Conservation (phyloP, 2,888 invertebrate genomes). For the Ceramica pisi region DNA sequence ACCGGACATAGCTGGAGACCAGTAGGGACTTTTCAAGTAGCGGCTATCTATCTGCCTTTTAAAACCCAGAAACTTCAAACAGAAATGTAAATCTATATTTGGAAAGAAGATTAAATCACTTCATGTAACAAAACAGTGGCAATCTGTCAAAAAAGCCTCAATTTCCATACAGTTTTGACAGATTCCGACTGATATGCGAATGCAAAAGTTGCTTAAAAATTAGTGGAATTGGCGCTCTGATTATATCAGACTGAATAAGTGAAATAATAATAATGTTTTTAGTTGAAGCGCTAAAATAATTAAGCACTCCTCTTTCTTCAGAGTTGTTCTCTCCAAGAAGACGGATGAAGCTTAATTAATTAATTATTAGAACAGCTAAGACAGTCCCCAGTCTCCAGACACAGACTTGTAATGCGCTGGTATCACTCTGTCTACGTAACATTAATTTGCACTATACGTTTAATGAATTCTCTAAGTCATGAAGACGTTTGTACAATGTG, state of each 20-base stretch:
- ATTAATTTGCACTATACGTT: conserved; percentile 30
- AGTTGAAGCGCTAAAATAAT: background rate
- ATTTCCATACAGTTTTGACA: too few species aligned
- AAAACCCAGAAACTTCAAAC: background rate
- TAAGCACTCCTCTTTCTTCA: background rate
- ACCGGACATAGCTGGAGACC: too few species aligned
- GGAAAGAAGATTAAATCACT: too few species aligned
- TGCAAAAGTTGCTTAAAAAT: too few species aligned
- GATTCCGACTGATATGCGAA: too few species aligned
- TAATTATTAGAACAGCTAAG: conserved; percentile 30
- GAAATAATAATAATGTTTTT: background rate
- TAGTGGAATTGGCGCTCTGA: too few species aligned
- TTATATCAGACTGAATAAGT: background rate
- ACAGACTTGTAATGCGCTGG: conserved; percentile 19
- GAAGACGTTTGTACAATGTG: conserved; percentile 20
- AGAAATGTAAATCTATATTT: background rate
- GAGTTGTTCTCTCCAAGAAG: background rate
- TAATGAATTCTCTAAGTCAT: conserved; percentile 48
- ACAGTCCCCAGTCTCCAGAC: conserved; percentile 13
- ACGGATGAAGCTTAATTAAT: conserved; percentile 18
- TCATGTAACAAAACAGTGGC: too few species aligned
- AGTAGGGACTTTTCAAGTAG: background rate
- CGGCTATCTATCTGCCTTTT: background rate
- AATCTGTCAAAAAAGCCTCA: too few species aligned
- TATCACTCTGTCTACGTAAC: conserved; percentile 21